These are phyloP conservation scores for Acanthurus lineatus DNA, from an alignment of 2,797 vertebrate genomes.

Conservation along the genomic window DNA sequence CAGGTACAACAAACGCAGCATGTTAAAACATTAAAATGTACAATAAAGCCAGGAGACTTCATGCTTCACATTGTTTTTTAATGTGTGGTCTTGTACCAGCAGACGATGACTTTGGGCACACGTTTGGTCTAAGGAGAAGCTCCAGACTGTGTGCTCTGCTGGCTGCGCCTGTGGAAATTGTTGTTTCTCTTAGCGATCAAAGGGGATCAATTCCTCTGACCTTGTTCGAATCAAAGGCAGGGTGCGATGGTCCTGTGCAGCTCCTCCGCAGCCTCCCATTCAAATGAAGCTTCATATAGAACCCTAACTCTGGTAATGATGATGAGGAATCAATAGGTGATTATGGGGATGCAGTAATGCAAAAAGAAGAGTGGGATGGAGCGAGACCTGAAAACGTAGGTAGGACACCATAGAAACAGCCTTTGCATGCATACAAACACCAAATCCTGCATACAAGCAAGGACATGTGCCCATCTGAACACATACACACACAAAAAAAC, in stretches of 20 bases:
- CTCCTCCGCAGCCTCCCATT: conserved; percentile 26
- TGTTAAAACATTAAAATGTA: too few species aligned
- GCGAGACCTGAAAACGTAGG: not conserved
- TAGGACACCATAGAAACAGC: not conserved
- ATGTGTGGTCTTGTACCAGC: too few species aligned
- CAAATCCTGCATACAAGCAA: not conserved
- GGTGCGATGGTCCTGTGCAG: conserved; percentile 30
- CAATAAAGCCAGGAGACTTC: too few species aligned
- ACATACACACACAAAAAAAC: not conserved
- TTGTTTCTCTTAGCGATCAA: conserved; percentile 62
- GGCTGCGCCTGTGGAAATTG: conserved; percentile 44
- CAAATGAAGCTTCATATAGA: conserved; percentile 42
- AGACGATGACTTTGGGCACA: not conserved
- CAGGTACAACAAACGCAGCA: too few species aligned
- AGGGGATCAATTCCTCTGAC: conserved; percentile 73
- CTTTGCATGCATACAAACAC: too few species aligned
- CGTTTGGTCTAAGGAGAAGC: conserved; percentile 2
- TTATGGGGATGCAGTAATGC: conserved; percentile 31
- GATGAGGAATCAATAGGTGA: conserved; percentile 68
- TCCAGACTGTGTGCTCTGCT: conserved; percentile 30
- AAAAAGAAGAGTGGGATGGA: not conserved
- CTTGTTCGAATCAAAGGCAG: conserved; percentile 71
- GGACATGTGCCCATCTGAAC: too few species aligned
- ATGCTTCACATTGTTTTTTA: too few species aligned
- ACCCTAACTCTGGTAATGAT: conserved; percentile 52